phyloP scores from a whole-genome alignment of 2,888 invertebrate species.

The Buathra laborator region DNA sequence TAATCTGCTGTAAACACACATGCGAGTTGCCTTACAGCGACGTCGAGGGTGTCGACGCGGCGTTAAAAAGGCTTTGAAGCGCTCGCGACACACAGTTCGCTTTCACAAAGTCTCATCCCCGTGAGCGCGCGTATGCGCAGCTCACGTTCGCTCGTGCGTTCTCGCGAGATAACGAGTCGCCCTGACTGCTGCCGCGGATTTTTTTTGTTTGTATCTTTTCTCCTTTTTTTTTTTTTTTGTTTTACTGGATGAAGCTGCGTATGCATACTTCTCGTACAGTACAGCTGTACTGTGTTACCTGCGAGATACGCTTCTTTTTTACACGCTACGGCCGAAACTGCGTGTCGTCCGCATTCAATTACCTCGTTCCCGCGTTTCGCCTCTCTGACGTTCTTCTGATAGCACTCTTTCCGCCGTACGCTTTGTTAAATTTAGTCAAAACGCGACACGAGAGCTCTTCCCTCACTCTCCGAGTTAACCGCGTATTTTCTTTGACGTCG shows the following conservation, averaged over 20 bases:
- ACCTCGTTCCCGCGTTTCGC: not conserved
- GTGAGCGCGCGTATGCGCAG: conserved; percentile 26
- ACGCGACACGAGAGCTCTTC: not conserved
- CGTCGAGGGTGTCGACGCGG: conserved; percentile 54
- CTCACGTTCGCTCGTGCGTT: conserved; percentile 44
- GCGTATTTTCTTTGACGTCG: not conserved
- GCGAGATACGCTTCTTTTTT: conserved; percentile 34
- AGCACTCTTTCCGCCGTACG: not conserved
- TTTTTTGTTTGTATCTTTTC: not conserved
- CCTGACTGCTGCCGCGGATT: conserved; percentile 51
- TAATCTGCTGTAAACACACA: conserved; percentile 63
- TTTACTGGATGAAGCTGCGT: conserved; percentile 38
- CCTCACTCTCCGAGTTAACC: too few species aligned
- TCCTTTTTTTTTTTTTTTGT: not conserved
- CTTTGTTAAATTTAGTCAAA: not conserved
- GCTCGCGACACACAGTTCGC: conserved; percentile 48
- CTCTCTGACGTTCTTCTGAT: conserved; percentile 11
- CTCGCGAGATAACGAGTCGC: conserved; percentile 62
- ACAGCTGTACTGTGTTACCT: conserved; percentile 8
- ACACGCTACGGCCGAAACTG: conserved; percentile 27
- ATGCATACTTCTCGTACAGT: not conserved
- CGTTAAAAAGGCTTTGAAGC: conserved; percentile 63
- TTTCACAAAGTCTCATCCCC: conserved; percentile 58
- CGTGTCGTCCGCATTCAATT: conserved; percentile 42
- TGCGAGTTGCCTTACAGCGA: conserved; percentile 31